These are phyloP conservation scores for Metaphire vulgaris DNA, from an alignment of 1,140 invertebrate genomes.

Conservation along the genomic window DNA sequence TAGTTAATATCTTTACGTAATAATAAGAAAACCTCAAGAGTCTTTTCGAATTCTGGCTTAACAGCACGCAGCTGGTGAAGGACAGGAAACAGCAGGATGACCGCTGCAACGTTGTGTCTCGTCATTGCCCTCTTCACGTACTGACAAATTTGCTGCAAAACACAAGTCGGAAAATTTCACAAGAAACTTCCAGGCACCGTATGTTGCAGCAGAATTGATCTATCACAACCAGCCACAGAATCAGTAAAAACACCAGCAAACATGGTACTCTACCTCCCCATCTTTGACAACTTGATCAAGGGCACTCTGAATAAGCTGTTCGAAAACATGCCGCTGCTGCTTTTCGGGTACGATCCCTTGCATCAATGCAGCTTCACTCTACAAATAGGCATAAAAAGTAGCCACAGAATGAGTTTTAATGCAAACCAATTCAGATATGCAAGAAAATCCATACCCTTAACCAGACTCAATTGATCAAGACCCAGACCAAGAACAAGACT, in stretches of 20 bases:
- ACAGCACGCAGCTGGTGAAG: constrained; percentile 71
- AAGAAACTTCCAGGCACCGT: not conserved
- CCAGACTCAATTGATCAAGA: too few relatives aligned
- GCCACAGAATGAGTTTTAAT: too few relatives aligned
- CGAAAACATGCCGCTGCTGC: constrained; percentile 70
- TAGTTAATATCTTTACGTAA: too few relatives aligned
- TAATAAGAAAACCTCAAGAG: constrained; percentile 50
- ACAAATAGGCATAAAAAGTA: too few relatives aligned
- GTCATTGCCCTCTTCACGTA: constrained; percentile 71
- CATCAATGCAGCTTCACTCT: constrained; percentile 72
- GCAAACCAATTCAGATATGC: too few relatives aligned
- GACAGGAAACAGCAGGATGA: constrained; percentile 77
- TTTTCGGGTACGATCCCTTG: constrained; percentile 73
- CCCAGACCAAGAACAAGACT: too few relatives aligned
- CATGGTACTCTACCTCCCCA: constrained; percentile 66
- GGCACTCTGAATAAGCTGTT: constrained; percentile 73
- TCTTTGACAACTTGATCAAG: constrained; percentile 77
- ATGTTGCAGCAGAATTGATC: too few relatives aligned
- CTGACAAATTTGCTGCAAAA: constrained; percentile 63
- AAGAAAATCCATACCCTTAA: too few relatives aligned
- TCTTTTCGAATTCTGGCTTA: constrained; percentile 71
- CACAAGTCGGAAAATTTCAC: constrained; percentile 19
- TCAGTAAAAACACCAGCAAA: constrained; percentile 19
- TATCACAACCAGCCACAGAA: not conserved
- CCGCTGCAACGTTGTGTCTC: constrained; percentile 73